Percentiles rank a stretch among this genome's conserved stretches.
phyloP scores from a whole-genome alignment of 2,888 invertebrate species.

The Tridacna gigas region DNA sequence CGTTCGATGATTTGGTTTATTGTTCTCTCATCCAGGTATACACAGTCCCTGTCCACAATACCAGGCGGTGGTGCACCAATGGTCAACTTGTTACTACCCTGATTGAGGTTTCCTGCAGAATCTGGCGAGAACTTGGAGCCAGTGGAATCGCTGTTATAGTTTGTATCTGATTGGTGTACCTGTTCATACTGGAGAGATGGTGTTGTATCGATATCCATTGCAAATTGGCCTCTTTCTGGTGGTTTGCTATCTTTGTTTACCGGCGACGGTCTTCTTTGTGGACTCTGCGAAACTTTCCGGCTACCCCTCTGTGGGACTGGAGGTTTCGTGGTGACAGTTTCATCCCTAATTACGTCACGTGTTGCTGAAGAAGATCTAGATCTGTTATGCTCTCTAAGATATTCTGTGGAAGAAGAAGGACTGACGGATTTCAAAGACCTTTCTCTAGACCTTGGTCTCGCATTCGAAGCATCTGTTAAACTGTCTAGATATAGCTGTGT shows the following conservation, averaged over 20 bases:
- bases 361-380: constrained; percentile 18
- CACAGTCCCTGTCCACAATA: constrained; percentile 29
- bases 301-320: constrained; percentile 28
- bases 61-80: constrained; percentile 33
- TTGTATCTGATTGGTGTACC: no score
- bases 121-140: no score
- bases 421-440: not conserved
- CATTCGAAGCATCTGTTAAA: constrained; percentile 19
- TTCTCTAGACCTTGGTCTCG: constrained; percentile 8
- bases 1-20: constrained; percentile 55
- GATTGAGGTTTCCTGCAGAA: no score
- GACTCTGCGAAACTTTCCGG: not conserved
- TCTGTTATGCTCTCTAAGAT: not conserved
- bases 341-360: not conserved
- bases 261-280: not conserved
- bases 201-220: no score
- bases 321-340: constrained; percentile 29
- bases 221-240: no score
- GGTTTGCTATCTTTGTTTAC: not conserved
- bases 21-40: constrained; percentile 50
- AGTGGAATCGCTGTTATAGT: no score
- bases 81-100: constrained; percentile 10
- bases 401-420: not conserved
- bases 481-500: constrained; percentile 7
- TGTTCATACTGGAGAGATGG: no score